Evolutionary conservation across 2,113 vertebrate species (phyloP).

Genomic region (Vanacampus margaritifer): DNA sequence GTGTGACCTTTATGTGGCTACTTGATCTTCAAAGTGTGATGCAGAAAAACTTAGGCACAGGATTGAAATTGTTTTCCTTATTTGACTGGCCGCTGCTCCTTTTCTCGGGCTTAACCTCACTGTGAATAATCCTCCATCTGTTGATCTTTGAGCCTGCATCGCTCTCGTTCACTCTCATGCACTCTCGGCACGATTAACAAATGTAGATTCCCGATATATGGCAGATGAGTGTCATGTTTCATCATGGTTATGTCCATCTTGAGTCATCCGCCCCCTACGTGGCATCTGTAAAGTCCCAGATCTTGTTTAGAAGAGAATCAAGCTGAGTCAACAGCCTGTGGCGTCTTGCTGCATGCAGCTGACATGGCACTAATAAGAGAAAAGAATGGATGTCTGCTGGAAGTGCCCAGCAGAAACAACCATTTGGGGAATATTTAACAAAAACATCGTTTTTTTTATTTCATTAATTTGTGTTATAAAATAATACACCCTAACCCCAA

Average conservation of each 20-base stretch:
- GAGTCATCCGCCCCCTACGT: not conserved
- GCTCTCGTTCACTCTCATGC: conserved; percentile 24
- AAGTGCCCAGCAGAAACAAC: too few species aligned
- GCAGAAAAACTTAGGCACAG: too few species aligned
- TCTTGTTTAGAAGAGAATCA: conserved; percentile 10
- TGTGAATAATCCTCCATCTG: conserved; percentile 72
- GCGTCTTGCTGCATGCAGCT: not conserved
- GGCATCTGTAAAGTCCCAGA: conserved; percentile 26
- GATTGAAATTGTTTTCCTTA: not conserved
- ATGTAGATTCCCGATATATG: not conserved
- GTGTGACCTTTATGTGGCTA: too few species aligned
- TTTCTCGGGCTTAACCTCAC: conserved; percentile 48
- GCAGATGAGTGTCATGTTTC: not conserved
- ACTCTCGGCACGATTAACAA: not conserved
- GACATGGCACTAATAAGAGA: not conserved
- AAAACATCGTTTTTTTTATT: too few species aligned
- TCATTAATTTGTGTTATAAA: too few species aligned
- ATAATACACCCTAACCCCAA: too few species aligned
- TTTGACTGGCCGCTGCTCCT: conserved; percentile 18
- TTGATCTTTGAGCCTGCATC: conserved; percentile 52
- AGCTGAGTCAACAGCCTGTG: conserved; percentile 54
- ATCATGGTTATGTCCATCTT: not conserved
- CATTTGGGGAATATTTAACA: too few species aligned
- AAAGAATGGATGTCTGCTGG: not conserved
- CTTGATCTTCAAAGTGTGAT: too few species aligned